phyloP scores from a whole-genome alignment of 2,113 vertebrate genomes.

The Halichoerus grypus region DNA sequence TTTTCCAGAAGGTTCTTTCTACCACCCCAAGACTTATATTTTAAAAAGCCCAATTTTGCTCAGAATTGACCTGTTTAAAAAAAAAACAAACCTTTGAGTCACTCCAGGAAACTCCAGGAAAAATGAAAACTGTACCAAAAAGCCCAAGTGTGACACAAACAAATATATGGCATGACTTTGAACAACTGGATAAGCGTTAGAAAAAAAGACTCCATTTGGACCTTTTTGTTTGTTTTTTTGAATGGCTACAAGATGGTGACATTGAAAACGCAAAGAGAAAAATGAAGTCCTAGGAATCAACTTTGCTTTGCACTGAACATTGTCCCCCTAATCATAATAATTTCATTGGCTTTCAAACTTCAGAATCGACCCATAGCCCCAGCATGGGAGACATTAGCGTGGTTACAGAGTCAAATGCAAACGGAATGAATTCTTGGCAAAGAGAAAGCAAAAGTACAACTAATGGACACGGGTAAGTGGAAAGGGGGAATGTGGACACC shows the following conservation, averaged over 20 bases:
- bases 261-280: slow-evolving; percentile 22
- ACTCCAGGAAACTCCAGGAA: slow-evolving; percentile 27
- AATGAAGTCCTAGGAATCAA: neutral
- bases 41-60: slow-evolving; percentile 25
- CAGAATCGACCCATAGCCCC: neutral
- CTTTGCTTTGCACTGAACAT: neutral
- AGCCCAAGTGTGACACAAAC: neutral
- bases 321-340: neutral
- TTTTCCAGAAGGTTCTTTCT: neutral
- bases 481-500: neutral
- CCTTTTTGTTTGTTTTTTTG: neutral
- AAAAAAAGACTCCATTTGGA: neutral
- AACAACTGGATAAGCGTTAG: neutral
- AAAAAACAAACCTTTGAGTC: neutral
- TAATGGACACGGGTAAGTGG: neutral
- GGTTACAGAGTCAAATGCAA: neutral
- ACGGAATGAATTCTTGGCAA: neutral
- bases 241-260: slow-evolving; percentile 16
- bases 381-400: neutral
- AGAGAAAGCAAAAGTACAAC: neutral
- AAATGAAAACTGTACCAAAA: slow-evolving; percentile 2
- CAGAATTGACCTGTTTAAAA: neutral
- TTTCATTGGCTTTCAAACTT: neutral
- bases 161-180: neutral
- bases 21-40: neutral